A percentile compares a stretch with the other conserved stretches of the same genome.
Conservation (phyloP, 2,888 invertebrate species). For the Drosophila fulvimacula region DNA sequence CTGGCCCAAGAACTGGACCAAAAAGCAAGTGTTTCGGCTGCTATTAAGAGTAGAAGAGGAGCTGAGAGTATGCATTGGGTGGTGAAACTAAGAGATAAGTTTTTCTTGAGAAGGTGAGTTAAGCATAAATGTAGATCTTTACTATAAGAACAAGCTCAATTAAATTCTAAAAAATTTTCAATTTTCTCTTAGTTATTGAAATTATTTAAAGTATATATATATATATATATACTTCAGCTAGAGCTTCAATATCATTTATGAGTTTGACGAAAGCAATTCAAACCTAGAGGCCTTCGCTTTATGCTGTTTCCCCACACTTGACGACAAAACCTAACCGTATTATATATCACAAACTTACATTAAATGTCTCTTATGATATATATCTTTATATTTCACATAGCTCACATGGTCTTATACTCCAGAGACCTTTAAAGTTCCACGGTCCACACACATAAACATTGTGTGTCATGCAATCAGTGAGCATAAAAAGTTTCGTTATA, state of each 20-base stretch:
- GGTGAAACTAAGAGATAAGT: background rate
- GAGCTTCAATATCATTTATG: no score
- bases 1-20: constrained; percentile 32
- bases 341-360: no score
- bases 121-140: no score
- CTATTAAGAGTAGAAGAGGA: background rate
- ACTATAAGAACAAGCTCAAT: no score
- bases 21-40: constrained; percentile 34
- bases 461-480: background rate
- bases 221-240: no score
- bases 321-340: background rate
- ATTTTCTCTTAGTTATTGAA: no score
- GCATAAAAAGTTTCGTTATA: background rate
- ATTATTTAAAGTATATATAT: no score
- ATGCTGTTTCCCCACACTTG: background rate
- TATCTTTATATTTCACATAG: background rate
- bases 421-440: background rate
- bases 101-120: no score
- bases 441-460: background rate
- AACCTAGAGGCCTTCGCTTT: background rate
- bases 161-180: no score
- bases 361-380: no score
- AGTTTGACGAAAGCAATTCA: background rate
- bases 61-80: background rate
- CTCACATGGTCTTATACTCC: background rate